A percentile compares a stretch with the other conserved stretches of the same genome.
phyloP scores from a whole-genome alignment of 1,140 invertebrate species.

The Drosophila ananassae region DNA sequence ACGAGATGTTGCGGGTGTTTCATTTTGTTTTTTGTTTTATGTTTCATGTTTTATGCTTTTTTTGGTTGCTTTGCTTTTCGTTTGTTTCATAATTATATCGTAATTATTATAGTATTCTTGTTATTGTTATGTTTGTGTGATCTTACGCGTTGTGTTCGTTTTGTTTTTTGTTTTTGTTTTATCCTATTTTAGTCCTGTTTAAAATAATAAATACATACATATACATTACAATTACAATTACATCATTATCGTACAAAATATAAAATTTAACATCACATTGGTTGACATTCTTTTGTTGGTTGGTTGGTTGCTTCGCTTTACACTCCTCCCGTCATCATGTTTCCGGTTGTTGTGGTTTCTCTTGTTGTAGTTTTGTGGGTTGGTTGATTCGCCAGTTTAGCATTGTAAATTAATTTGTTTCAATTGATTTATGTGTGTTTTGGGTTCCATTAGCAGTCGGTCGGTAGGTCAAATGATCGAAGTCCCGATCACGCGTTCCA shows the following conservation, averaged over 20 bases:
- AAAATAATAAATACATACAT: slow-evolving; percentile 81
- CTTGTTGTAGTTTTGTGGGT: slow-evolving; percentile 54
- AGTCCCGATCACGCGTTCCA: slow-evolving; percentile 40
- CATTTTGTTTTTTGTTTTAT: not conserved
- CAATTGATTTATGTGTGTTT: slow-evolving; percentile 49
- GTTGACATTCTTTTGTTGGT: slow-evolving; percentile 83
- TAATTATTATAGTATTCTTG: slow-evolving; percentile 64
- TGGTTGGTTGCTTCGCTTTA: slow-evolving; percentile 80
- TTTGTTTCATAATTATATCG: slow-evolving; percentile 49
- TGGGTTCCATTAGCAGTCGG: slow-evolving; percentile 49
- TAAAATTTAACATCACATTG: slow-evolving; percentile 83
- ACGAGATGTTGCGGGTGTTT: not conserved
- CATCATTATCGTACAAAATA: slow-evolving; percentile 82
- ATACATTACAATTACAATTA: slow-evolving; percentile 80
- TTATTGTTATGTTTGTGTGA: slow-evolving; percentile 42
- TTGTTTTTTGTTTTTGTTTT: slow-evolving; percentile 42
- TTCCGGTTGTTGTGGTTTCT: slow-evolving; percentile 24
- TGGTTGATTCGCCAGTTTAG: slow-evolving; percentile 64
- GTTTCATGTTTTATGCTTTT: slow-evolving; percentile 30
- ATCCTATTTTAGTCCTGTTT: slow-evolving; percentile 67
- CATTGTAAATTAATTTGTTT: slow-evolving; percentile 56
- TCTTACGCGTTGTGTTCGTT: slow-evolving; percentile 30
- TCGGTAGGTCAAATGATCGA: slow-evolving; percentile 66
- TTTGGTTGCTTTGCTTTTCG: slow-evolving; percentile 71
- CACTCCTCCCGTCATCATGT: slow-evolving; percentile 35